phyloP scores from a whole-genome alignment of 1,140 invertebrate species.

The Drosophila kohkoa region DNA sequence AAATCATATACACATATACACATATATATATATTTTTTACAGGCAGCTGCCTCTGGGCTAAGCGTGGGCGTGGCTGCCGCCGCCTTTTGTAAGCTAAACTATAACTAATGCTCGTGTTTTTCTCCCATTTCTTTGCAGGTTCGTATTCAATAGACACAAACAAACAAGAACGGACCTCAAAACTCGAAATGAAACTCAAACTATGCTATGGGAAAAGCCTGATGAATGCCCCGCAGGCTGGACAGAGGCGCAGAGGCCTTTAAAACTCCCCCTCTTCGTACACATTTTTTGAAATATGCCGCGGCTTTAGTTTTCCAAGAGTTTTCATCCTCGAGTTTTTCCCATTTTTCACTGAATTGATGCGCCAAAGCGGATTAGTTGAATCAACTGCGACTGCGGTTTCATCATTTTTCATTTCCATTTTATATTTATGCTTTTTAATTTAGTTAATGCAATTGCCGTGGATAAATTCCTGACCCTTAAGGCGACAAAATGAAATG shows the following conservation, averaged over 20 bases:
- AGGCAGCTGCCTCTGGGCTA: constrained; percentile 26
- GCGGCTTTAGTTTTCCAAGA: constrained; percentile 39
- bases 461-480: neutral
- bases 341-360: constrained; percentile 35
- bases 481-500: constrained; percentile 41
- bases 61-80: constrained; percentile 52
- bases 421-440: constrained; percentile 43
- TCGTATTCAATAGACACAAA: constrained; percentile 54
- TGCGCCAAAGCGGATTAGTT: constrained; percentile 72
- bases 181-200: constrained; percentile 1
- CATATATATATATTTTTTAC: constrained; percentile 14
- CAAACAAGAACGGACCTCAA: constrained; percentile 24
- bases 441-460: constrained; percentile 71
- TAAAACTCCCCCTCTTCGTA: constrained; percentile 7
- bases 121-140: constrained; percentile 62
- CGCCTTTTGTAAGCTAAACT: constrained; percentile 58
- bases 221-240: constrained; percentile 58
- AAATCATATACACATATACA: constrained; percentile 38
- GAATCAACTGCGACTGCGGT: constrained; percentile 37
- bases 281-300: constrained; percentile 45
- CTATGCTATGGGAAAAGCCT: constrained; percentile 47
- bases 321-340: constrained; percentile 11
- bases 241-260: constrained; percentile 3
- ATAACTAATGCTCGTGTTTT: constrained; percentile 54
- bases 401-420: constrained; percentile 53